Conservation (phyloP, 2,797 vertebrate genomes). For the Vespertilio murinus region DNA sequence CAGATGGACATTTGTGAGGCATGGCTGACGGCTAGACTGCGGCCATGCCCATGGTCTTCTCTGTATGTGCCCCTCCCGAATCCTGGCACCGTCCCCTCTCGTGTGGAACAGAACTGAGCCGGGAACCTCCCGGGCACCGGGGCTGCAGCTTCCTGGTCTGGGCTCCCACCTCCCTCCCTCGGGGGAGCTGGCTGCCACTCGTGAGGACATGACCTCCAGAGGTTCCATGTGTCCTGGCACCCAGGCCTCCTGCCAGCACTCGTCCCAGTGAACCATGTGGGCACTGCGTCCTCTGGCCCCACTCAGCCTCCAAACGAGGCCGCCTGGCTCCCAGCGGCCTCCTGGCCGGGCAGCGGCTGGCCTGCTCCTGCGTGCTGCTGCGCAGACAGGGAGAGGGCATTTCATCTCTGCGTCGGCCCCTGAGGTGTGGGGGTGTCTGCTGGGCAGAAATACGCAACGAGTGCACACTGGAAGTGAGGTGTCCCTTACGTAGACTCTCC, state of each 20-base stretch:
- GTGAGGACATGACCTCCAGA: background rate
- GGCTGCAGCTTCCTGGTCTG: background rate
- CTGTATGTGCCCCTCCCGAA: background rate
- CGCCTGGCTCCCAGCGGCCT: background rate
- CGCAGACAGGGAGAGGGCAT: background rate
- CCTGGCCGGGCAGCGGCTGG: background rate
- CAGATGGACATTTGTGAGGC: constrained; percentile 38
- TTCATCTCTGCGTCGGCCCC: background rate
- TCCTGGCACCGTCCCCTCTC: background rate
- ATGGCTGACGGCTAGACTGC: background rate
- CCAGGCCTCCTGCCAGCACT: background rate
- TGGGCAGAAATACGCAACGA: background rate
- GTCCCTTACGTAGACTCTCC: background rate
- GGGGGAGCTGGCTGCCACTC: background rate
- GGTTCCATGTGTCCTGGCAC: background rate
- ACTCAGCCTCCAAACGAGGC: background rate
- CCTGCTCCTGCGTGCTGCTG: background rate
- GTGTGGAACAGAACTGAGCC: background rate
- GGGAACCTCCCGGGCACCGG: background rate
- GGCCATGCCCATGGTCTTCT: background rate
- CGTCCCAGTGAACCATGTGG: background rate
- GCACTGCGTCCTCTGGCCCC: background rate
- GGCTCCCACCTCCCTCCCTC: background rate
- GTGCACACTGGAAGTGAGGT: background rate
- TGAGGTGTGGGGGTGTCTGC: background rate